Percentiles rank a stretch among this genome's conserved stretches.
Evolutionary conservation across 2,888 invertebrate species (phyloP).

Genomic region (Xylota sylvarum): DNA sequence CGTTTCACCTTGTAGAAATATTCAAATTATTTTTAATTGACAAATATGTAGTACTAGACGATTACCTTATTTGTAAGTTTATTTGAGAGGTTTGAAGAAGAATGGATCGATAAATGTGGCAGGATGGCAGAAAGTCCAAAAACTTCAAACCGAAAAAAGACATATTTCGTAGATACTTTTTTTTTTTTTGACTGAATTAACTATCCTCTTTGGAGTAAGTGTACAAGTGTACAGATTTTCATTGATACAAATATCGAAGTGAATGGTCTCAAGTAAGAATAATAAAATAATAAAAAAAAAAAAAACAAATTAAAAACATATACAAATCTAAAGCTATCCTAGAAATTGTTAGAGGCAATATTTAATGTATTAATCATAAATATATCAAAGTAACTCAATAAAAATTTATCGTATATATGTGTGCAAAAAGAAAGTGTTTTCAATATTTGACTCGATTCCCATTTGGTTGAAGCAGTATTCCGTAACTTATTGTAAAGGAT

Average conservation of each 20-base stretch:
- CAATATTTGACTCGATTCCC: not conserved
- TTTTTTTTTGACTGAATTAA: constrained; percentile 35
- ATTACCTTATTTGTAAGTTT: constrained; percentile 50
- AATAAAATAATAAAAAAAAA: constrained; percentile 10
- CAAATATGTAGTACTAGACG: constrained; percentile 12
- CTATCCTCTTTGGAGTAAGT: constrained; percentile 39
- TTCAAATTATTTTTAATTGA: constrained; percentile 39
- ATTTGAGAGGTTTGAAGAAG: constrained; percentile 45
- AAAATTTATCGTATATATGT: constrained; percentile 69
- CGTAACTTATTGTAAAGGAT: too few species aligned
- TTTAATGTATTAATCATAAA: constrained; percentile 55
- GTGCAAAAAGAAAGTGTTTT: constrained; percentile 36
- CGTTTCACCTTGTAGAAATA: constrained; percentile 36
- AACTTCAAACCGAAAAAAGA: constrained; percentile 15
- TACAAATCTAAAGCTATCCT: constrained; percentile 57
- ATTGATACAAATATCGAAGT: constrained; percentile 38
- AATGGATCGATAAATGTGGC: not conserved
- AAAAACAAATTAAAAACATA: constrained; percentile 35
- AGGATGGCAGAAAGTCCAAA: constrained; percentile 10
- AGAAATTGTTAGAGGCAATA: constrained; percentile 35
- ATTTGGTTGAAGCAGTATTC: too few species aligned
- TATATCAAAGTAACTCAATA: constrained; percentile 64
- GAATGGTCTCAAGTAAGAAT: constrained; percentile 67
- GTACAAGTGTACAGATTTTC: constrained; percentile 30
- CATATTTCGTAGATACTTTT: constrained; percentile 33